Evolutionary conservation across 2,888 invertebrate species (phyloP).

Genomic region (Allolobophora icterica): DNA sequence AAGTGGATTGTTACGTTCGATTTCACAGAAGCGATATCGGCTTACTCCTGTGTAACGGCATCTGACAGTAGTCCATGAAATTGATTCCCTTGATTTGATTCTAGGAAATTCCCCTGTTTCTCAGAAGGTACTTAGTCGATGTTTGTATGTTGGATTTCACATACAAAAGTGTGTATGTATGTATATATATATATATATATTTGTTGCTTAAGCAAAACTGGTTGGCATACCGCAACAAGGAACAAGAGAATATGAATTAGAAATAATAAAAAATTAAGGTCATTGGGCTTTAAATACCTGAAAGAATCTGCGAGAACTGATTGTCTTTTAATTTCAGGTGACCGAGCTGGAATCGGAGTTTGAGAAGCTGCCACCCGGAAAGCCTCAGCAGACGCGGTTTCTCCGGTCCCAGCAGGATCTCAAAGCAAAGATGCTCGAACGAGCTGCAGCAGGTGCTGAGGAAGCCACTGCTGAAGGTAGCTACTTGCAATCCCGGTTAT

Average conservation of each 20-base stretch:
- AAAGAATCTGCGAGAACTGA: background rate
- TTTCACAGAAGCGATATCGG: too few species aligned
- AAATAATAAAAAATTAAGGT: too few species aligned
- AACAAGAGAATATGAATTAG: too few species aligned
- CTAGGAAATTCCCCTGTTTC: too few species aligned
- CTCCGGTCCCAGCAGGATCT: conserved; percentile 81
- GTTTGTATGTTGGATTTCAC: background rate
- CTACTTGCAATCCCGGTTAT: background rate
- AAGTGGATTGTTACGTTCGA: background rate
- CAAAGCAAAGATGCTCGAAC: conserved; percentile 47
- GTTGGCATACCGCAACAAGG: too few species aligned
- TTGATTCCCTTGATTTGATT: too few species aligned
- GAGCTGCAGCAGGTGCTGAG: conserved; percentile 67
- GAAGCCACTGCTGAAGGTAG: conserved; percentile 68
- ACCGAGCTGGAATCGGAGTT: conserved; percentile 89
- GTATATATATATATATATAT: too few species aligned
- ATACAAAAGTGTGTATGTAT: too few species aligned
- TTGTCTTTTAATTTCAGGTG: conserved; percentile 66
- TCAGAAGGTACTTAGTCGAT: background rate
- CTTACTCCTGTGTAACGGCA: too few species aligned
- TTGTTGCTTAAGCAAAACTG: too few species aligned
- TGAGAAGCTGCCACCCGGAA: conserved; percentile 73
- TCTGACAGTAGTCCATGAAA: too few species aligned
- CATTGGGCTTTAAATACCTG: too few species aligned
- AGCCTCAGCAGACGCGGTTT: conserved; percentile 77